These are phyloP conservation scores for Augochlorella aurata DNA, from an alignment of 2,888 invertebrate species.

Conservation along the genomic window DNA sequence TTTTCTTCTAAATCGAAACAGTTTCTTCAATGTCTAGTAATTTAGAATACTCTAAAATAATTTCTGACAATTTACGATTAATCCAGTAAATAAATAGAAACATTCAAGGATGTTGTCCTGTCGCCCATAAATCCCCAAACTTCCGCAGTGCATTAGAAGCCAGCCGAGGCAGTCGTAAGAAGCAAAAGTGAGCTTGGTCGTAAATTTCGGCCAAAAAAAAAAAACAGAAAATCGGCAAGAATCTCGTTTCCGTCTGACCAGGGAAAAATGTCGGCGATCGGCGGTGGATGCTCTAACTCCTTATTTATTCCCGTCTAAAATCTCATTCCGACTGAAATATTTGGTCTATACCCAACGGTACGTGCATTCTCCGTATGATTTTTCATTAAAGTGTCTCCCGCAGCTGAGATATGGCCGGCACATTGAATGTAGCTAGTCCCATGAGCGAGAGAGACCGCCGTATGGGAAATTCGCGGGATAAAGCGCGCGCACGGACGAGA, in stretches of 20 bases:
- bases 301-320: constrained; percentile 80
- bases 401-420: constrained; percentile 79
- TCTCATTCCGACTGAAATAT: constrained; percentile 79
- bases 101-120: too few species aligned
- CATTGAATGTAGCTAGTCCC: constrained; percentile 80
- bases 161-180: background rate
- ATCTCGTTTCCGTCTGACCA: constrained; percentile 19
- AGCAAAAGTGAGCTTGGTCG: background rate
- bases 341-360: constrained; percentile 70
- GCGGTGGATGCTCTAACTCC: constrained; percentile 52
- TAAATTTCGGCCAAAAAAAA: background rate
- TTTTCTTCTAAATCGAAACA: too few species aligned
- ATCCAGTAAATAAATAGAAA: too few species aligned
- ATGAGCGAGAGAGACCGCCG: constrained; percentile 61
- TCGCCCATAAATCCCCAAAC: too few species aligned
- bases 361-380: constrained; percentile 80
- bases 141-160: background rate
- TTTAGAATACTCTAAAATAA: too few species aligned
- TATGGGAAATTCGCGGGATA: constrained; percentile 44
- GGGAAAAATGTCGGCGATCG: constrained; percentile 41
- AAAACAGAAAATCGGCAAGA: background rate
- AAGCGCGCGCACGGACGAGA: constrained; percentile 41
- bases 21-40: too few species aligned
- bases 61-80: too few species aligned
- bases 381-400: constrained; percentile 81